Evolutionary conservation across 2,113 vertebrate genomes (phyloP).

Genomic region (Stigmatopora argus): DNA sequence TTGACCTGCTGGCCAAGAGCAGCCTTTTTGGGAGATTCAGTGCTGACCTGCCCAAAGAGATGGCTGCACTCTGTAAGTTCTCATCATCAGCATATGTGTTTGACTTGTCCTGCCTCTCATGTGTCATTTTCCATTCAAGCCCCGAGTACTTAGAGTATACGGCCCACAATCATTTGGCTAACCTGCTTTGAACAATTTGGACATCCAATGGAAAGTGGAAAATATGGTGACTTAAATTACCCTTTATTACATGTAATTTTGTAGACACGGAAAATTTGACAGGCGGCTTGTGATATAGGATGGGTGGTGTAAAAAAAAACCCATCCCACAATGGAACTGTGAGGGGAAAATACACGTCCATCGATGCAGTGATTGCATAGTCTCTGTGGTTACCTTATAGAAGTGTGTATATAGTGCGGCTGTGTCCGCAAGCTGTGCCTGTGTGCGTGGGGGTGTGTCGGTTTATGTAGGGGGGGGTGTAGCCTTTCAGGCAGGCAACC

Average conservation of each 20-base stretch:
- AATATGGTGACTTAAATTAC: constrained; percentile 42
- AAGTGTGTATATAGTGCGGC: constrained; percentile 53
- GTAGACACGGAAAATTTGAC: constrained; percentile 52
- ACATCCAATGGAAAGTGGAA: constrained; percentile 33
- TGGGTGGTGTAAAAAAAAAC: constrained; percentile 11
- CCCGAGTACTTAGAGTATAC: constrained; percentile 8
- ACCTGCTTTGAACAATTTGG: constrained; percentile 36
- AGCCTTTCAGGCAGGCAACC: constrained; percentile 34
- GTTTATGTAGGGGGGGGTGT: neutral
- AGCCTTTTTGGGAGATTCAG: constrained; percentile 81
- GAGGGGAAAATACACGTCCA: constrained; percentile 39
- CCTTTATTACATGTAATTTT: constrained; percentile 59
- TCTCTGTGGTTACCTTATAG: constrained; percentile 56
- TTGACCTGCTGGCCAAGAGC: constrained; percentile 83
- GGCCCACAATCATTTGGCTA: constrained; percentile 23
- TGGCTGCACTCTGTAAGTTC: constrained; percentile 89
- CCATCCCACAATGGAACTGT: constrained; percentile 22
- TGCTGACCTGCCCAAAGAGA: constrained; percentile 89
- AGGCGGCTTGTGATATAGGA: constrained; percentile 50
- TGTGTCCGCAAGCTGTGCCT: constrained; percentile 50
- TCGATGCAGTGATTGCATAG: constrained; percentile 49
- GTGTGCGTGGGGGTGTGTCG: neutral
- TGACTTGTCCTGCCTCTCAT: constrained; percentile 15
- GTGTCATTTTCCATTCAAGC: constrained; percentile 24
- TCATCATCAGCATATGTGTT: constrained; percentile 26